Conservation (phyloP, 2,888 invertebrate species). For the Ennomos fuscantarius region DNA sequence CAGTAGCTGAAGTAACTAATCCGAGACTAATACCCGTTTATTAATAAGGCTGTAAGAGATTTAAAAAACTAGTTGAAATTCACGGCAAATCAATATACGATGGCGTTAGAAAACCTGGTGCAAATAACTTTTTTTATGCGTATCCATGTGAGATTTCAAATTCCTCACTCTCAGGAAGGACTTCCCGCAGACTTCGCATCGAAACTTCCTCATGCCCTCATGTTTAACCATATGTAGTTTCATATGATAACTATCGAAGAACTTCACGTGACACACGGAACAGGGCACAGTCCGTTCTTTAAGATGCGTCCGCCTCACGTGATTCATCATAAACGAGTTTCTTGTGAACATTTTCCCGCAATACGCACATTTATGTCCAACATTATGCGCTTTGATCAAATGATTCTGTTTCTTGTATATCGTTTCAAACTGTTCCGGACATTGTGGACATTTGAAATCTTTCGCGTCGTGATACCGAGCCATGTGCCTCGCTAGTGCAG, state of each 20-base stretch:
- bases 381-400: slow-evolving; percentile 75
- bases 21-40: too few relatives aligned
- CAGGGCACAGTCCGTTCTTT: slow-evolving; percentile 76
- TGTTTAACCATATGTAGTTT: slow-evolving; percentile 82
- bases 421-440: slow-evolving; percentile 77
- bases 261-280: slow-evolving; percentile 70
- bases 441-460: slow-evolving; percentile 71
- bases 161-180: slow-evolving; percentile 85
- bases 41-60: too few relatives aligned
- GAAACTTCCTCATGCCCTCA: slow-evolving; percentile 80
- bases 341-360: slow-evolving; percentile 77
- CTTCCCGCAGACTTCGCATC: slow-evolving; percentile 85
- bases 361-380: slow-evolving; percentile 71
- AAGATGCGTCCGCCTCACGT: slow-evolving; percentile 73
- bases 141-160: slow-evolving; percentile 83
- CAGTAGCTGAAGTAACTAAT: too few relatives aligned
- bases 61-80: too few relatives aligned
- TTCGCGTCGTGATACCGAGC: slow-evolving; percentile 72
- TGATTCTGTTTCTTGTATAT: slow-evolving; percentile 82
- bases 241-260: slow-evolving; percentile 72
- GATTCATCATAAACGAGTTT: slow-evolving; percentile 77
- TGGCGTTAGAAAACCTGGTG: slow-evolving; percentile 28
- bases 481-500: slow-evolving; percentile 69
- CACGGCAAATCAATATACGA: too few relatives aligned
- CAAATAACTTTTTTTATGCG: slow-evolving; percentile 74